Evolutionary conservation across 2,797 vertebrate genomes (phyloP), one percentile per base, ranked within the genome.

Genomic region (Bucorvus abyssinicus): DNA sequence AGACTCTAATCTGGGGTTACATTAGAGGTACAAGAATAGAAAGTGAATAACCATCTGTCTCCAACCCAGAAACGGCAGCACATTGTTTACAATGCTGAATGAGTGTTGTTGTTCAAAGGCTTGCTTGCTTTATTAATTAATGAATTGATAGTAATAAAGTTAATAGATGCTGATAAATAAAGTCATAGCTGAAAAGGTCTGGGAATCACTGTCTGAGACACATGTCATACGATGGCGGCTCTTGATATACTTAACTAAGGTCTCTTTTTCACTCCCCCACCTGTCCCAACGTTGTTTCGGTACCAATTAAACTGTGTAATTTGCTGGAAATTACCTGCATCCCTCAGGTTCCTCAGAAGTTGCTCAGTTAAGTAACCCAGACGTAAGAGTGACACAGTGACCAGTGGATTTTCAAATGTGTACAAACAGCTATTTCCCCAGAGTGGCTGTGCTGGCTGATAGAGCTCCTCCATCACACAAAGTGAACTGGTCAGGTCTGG

Each of bases 11-110:
- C 61, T 87, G 38, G 60, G 74, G 89, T 89, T 92, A 87, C 71
- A 87, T 76, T 79, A 84, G 52, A 89, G 21, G 32, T 90, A 84
- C 76, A 92, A 87, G 87, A 95, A 92, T n/a, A 92, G 76, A 87
- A 89, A 89, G 32, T 2, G 1, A 92, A 91, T 79, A 89, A 74
- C 42, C 61, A 87, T 94, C 64, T 74, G 79, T 93, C 61, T 82
- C 84, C 74, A 91, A 77, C 4, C 5, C 40, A 92, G 59, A 76
- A 85, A 80, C 42, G 7, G 64, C 42, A 89, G n/a, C 34, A 69
- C 18, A 11, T 15, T 65, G 38, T 81, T 95, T 84, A 69, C 74
- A 7, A 6, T n/a, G 29, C 19, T 36, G 64, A 26, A 13, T 11
- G 8, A 92, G 60, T 6, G 21, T 63, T 56, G 14, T 47, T 81